Evolutionary conservation across 2,113 vertebrate species (phyloP).

Genomic region (Alligator sinensis): DNA sequence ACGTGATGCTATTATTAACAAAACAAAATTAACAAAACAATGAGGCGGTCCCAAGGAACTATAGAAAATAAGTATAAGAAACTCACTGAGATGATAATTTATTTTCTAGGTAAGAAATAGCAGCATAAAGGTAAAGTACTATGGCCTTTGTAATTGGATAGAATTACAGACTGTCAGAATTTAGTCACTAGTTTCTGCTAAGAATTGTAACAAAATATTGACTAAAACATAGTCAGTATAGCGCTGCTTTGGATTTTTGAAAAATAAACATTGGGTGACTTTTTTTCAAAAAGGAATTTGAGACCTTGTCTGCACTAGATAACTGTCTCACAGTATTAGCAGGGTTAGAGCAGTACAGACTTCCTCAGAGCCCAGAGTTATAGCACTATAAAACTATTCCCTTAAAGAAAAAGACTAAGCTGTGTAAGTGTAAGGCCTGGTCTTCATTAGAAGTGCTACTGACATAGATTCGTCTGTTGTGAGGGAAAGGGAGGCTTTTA

Average conservation of each 20-base stretch:
- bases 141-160: not conserved
- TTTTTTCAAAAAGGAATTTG: no score
- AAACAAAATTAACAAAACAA: not conserved
- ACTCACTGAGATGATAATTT: not conserved
- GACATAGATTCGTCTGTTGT: no score
- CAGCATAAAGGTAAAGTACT: not conserved
- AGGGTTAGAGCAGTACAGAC: no score
- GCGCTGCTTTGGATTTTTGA: not conserved
- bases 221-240: not conserved
- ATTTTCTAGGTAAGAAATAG: not conserved
- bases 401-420: no score
- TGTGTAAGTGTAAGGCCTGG: no score
- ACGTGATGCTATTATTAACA: not conserved
- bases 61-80: not conserved
- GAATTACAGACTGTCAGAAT: not conserved
- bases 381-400: no score
- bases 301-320: not conserved
- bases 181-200: not conserved
- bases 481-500: no score
- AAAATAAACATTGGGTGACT: not conserved
- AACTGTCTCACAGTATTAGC: no score
- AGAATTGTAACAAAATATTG: rapidly evolving
- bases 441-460: no score
- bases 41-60: rapidly evolving
- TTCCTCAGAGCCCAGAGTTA: no score